A percentile compares a stretch with the other conserved stretches of the same genome.
Evolutionary conservation across 2,113 vertebrate genomes (phyloP).

Genomic region (Brevimyrus niger): DNA sequence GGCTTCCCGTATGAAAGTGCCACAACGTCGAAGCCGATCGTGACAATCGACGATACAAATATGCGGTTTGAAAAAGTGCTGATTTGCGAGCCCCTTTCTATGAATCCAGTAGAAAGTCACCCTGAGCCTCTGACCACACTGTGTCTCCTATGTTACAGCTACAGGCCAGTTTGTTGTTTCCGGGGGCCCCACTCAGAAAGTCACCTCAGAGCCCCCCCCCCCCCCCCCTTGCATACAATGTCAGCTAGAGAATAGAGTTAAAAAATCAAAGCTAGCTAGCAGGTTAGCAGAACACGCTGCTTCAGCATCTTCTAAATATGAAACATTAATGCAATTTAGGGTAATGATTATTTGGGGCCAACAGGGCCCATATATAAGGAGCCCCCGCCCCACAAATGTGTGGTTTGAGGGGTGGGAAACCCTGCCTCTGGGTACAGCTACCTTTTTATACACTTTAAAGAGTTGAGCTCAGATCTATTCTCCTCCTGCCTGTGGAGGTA

Average conservation of each 20-base stretch:
- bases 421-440: background rate
- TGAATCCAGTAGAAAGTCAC: background rate
- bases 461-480: background rate
- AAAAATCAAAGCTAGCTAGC: background rate
- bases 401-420: background rate
- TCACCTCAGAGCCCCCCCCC: background rate
- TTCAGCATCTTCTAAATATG: background rate
- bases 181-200: background rate
- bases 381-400: background rate
- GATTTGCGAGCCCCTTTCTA: background rate
- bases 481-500: background rate
- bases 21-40: background rate
- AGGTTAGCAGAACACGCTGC: background rate
- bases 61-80: background rate
- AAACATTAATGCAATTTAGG: background rate
- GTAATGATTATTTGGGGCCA: background rate
- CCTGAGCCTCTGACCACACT: background rate
- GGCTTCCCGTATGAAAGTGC: slow-evolving; percentile 28
- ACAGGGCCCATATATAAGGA: background rate
- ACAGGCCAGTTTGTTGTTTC: background rate
- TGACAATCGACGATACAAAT: background rate
- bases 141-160: background rate
- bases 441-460: background rate
- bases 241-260: background rate
- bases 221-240: background rate